Percentiles rank a stretch among this genome's conserved stretches.
phyloP scores from a whole-genome alignment of 92 coral and sea anemone species.

The Meandrina meandrites region DNA sequence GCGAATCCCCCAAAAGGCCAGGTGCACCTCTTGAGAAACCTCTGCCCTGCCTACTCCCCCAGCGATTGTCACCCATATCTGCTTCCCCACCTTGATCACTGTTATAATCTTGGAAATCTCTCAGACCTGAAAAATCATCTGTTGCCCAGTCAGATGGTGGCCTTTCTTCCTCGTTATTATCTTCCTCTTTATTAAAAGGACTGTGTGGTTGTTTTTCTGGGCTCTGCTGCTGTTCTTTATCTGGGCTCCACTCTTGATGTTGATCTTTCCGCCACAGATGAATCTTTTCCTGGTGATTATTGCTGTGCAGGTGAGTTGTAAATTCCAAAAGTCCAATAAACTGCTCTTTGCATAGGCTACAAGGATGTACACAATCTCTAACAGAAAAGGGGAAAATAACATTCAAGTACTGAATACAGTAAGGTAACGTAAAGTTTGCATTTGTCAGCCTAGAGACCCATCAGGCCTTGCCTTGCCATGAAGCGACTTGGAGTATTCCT shows the following conservation, averaged over 20 bases:
- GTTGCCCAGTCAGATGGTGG: slow-evolving; percentile 15
- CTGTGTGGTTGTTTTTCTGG: neutral
- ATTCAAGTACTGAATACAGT: neutral
- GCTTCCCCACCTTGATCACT: slow-evolving; percentile 1
- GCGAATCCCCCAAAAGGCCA: neutral
- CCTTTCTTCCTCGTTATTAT: neutral
- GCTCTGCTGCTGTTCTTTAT: slow-evolving; percentile 34
- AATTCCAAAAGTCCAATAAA: slow-evolving; percentile 72
- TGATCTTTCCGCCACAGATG: slow-evolving; percentile 68
- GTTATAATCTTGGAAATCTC: neutral
- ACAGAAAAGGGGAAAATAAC: slow-evolving; percentile 11
- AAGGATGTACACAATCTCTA: slow-evolving; percentile 76
- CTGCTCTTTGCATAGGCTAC: slow-evolving; percentile 70
- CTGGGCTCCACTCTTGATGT: slow-evolving; percentile 25
- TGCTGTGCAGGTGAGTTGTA: slow-evolving; percentile 75
- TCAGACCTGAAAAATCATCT: slow-evolving; percentile 15
- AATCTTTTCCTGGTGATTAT: slow-evolving; percentile 67
- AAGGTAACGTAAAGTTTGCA: too few relatives aligned
- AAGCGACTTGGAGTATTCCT: too few relatives aligned
- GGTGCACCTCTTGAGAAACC: slow-evolving; percentile 5
- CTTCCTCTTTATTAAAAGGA: neutral
- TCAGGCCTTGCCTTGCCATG: too few relatives aligned
- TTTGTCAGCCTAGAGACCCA: too few relatives aligned
- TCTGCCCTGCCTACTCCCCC: neutral
- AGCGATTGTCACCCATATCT: neutral